A percentile compares a stretch with the other conserved stretches of the same genome.
phyloP scores from a whole-genome alignment of 2,113 vertebrate species.

The Platichthys stellatus region DNA sequence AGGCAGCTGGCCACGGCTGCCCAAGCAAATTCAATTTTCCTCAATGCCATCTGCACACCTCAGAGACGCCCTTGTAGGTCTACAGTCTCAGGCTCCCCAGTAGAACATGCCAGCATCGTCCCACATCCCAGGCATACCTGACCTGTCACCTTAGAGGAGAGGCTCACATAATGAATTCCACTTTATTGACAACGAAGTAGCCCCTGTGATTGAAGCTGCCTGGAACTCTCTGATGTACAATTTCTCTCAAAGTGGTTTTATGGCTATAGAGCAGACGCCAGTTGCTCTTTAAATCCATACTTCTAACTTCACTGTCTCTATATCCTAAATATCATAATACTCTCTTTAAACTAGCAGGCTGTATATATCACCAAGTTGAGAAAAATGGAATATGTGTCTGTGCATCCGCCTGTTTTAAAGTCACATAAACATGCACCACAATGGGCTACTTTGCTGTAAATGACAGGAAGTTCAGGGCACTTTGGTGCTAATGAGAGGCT shows the following conservation, averaged over 20 bases:
- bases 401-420: background rate
- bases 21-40: slow-evolving; percentile 72
- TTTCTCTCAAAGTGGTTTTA: background rate
- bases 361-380: background rate
- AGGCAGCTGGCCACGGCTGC: slow-evolving; percentile 72
- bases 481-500: background rate
- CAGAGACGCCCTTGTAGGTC: slow-evolving; percentile 63
- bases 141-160: slow-evolving; percentile 42
- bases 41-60: slow-evolving; percentile 78
- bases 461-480: background rate
- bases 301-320: too few relatives aligned
- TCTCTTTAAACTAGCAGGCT: background rate
- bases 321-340: background rate
- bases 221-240: background rate
- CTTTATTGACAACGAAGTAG: slow-evolving; percentile 66
- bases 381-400: background rate
- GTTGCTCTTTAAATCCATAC: slow-evolving; percentile 8
- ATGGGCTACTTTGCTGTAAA: background rate
- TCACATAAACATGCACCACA: background rate
- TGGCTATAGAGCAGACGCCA: background rate
- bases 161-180: slow-evolving; percentile 45
- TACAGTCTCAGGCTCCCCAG: slow-evolving; percentile 2
- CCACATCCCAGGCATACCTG: slow-evolving; percentile 26
- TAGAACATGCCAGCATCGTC: slow-evolving; percentile 8
- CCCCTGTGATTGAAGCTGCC: slow-evolving; percentile 51